These are phyloP conservation scores for Abramis brama DNA, from an alignment of 2,113 vertebrate genomes.

Conservation along the genomic window DNA sequence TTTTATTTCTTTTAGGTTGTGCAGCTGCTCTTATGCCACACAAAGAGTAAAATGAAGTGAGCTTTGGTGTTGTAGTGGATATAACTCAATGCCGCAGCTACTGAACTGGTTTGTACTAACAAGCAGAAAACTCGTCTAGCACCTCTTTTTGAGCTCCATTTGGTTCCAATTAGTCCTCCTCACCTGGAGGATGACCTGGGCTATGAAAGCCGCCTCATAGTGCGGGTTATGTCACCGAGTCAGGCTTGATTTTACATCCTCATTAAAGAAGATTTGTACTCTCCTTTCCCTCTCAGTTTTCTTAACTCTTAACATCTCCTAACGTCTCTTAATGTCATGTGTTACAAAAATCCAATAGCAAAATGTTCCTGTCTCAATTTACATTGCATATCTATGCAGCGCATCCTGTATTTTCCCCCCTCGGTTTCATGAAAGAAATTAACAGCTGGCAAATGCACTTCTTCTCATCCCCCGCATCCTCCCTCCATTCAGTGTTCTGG, in stretches of 20 bases:
- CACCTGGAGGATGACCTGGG: conserved; percentile 34
- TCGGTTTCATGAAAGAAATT: conserved; percentile 29
- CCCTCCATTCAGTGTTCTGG: conserved; percentile 50
- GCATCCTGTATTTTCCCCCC: background rate
- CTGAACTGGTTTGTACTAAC: conserved; percentile 14
- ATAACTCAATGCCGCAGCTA: background rate
- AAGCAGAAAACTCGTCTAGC: conserved; percentile 19
- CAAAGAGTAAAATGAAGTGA: background rate
- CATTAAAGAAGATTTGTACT: conserved; percentile 50
- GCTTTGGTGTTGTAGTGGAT: conserved; percentile 13
- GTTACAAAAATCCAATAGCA: background rate
- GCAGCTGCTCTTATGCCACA: background rate
- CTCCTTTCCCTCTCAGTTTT: background rate
- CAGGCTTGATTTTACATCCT: conserved; percentile 18
- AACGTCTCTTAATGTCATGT: too few species aligned
- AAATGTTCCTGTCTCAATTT: conserved; percentile 9
- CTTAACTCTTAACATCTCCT: background rate
- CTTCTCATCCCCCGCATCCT: conserved; percentile 33
- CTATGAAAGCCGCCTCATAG: background rate
- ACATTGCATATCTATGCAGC: background rate
- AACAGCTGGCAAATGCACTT: conserved; percentile 40
- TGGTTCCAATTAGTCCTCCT: conserved; percentile 48
- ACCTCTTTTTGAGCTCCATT: conserved; percentile 22
- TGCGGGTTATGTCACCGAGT: background rate
- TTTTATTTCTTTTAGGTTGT: conserved; percentile 1